Conservation (phyloP, 2,113 vertebrate species). For the Barnardius zonarius region DNA sequence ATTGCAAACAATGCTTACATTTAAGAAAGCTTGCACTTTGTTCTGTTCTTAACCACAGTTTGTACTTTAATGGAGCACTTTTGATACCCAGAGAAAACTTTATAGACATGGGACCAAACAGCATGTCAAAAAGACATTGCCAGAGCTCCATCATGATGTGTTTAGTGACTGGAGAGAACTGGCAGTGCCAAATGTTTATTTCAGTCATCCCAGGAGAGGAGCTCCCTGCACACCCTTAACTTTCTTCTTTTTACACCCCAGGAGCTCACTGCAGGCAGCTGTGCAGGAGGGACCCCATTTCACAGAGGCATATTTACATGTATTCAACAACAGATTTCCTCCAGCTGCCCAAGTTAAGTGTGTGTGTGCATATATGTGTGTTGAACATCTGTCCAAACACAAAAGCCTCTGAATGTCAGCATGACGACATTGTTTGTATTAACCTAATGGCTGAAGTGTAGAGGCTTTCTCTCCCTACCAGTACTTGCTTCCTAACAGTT, state of each 20-base stretch:
- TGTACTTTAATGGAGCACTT: neutral
- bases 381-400: slow-evolving; percentile 42
- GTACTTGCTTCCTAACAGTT: neutral
- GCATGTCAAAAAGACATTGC: neutral
- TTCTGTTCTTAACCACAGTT: neutral
- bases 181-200: neutral
- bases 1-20: neutral
- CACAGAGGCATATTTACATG: neutral
- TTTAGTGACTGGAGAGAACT: neutral
- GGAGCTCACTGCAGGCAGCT: neutral
- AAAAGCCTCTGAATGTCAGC: slow-evolving; percentile 17
- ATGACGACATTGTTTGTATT: neutral
- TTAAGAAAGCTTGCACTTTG: neutral
- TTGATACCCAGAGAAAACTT: neutral
- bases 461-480: neutral
- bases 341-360: neutral
- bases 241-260: neutral
- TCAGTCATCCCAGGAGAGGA: neutral
- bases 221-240: neutral
- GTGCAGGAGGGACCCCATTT: neutral
- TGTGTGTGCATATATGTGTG: neutral
- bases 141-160: neutral
- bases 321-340: neutral
- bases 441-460: neutral
- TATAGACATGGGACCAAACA: neutral